Percentiles rank a stretch among this genome's conserved stretches.
Conservation (phyloP, 64 coral and sea anemone species). For the Porites australiensis region DNA sequence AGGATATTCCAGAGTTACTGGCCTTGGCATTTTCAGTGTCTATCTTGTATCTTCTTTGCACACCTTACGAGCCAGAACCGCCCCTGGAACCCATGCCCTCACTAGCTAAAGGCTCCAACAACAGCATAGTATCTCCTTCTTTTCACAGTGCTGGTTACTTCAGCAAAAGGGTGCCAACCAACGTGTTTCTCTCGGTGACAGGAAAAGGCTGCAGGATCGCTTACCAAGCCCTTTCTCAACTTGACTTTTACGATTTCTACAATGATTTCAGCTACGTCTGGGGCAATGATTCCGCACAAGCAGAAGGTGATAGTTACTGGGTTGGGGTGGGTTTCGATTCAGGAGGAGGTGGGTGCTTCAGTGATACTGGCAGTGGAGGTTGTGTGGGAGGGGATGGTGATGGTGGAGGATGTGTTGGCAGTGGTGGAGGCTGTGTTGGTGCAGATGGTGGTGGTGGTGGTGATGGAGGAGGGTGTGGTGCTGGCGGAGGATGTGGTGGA, state of each 20-base stretch:
- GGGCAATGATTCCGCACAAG: background rate
- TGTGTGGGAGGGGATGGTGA: background rate
- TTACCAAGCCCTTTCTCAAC: background rate
- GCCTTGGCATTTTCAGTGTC: constrained; percentile 22
- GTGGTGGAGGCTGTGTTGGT: background rate
- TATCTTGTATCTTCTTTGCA: constrained; percentile 46
- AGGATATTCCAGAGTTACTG: constrained; percentile 29
- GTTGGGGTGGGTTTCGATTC: too few species aligned
- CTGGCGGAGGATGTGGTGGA: background rate
- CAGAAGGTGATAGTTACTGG: background rate
- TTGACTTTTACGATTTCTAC: background rate
- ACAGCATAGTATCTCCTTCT: background rate
- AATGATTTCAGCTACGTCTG: constrained; percentile 2
- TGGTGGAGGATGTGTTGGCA: constrained; percentile 20
- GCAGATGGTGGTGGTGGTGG: background rate
- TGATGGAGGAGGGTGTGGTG: background rate
- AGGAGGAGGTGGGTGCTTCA: constrained; percentile 8
- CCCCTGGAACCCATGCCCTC: background rate
- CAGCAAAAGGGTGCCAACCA: too few species aligned
- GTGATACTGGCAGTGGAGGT: background rate
- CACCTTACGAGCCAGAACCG: background rate
- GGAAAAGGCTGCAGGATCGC: background rate
- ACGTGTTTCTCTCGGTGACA: background rate
- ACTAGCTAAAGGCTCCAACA: background rate
- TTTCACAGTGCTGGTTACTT: too few species aligned